Conservation (phyloP, 2,113 vertebrate genomes). For the Atherinomorus stipes region DNA sequence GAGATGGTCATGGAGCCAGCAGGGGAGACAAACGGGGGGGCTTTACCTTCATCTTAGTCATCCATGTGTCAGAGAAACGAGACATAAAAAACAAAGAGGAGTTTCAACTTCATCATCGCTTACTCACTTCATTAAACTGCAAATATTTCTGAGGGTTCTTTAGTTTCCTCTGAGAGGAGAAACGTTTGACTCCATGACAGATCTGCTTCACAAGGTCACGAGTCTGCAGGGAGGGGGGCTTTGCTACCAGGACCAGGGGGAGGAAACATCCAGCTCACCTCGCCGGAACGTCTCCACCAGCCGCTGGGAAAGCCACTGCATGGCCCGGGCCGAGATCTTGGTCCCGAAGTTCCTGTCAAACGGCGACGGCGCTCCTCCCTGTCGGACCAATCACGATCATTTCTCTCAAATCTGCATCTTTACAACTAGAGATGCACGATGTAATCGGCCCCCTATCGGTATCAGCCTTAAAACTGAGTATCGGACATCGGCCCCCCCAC, state of each 20-base stretch:
- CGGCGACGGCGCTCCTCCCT: conserved; percentile 96
- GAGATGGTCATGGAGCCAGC: conserved; percentile 71
- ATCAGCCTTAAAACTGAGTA: too few species aligned
- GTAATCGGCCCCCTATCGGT: too few species aligned
- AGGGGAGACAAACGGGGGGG: conserved; percentile 1
- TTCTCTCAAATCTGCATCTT: neutral
- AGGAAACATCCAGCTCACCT: conserved; percentile 77
- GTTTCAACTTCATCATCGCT: conserved; percentile 64
- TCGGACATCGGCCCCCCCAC: too few species aligned
- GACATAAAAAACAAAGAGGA: conserved; percentile 73
- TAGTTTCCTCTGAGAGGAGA: conserved; percentile 21
- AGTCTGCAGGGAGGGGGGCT: conserved; percentile 48
- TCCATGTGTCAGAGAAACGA: conserved; percentile 82
- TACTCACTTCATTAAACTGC: neutral
- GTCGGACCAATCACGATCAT: neutral
- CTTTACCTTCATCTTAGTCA: conserved; percentile 87
- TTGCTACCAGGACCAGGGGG: neutral
- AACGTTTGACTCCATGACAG: conserved; percentile 70
- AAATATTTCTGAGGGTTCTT: conserved; percentile 10
- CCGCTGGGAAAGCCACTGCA: conserved; percentile 93
- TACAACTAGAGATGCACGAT: too few species aligned
- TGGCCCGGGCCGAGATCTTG: conserved; percentile 94
- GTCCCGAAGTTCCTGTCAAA: conserved; percentile 99
- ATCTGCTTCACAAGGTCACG: conserved; percentile 42
- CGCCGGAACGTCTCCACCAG: conserved; percentile 86